These are phyloP conservation scores for Biston betularia DNA, from an alignment of 2,888 invertebrate species.

Conservation along the genomic window DNA sequence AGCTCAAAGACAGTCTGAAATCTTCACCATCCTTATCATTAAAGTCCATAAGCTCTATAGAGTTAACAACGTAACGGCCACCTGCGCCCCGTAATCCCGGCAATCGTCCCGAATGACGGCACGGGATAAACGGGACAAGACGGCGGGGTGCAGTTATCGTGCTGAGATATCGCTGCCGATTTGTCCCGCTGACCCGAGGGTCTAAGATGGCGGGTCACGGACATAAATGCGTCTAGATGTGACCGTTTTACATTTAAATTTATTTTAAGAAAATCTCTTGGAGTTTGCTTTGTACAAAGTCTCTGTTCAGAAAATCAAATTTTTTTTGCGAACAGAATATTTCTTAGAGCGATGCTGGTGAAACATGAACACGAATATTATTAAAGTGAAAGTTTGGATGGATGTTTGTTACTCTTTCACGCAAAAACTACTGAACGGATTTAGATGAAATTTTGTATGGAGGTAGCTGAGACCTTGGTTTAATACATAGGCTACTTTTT, in stretches of 20 bases:
- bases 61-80: constrained; percentile 29
- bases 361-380: too few species aligned
- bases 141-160: constrained; percentile 39
- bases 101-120: constrained; percentile 27
- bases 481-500: too few species aligned
- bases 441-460: too few species aligned
- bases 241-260: background rate
- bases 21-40: constrained; percentile 21
- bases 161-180: constrained; percentile 45
- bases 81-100: constrained; percentile 40
- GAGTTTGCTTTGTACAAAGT: background rate
- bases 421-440: too few species aligned
- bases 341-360: too few species aligned
- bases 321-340: too few species aligned
- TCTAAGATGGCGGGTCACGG: constrained; percentile 9
- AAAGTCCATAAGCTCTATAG: constrained; percentile 21
- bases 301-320: too few species aligned
- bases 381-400: too few species aligned
- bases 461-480: too few species aligned
- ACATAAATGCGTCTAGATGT: constrained; percentile 26
- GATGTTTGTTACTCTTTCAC: too few species aligned
- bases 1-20: background rate
- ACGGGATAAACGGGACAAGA: constrained; percentile 33
- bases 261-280: background rate
- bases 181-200: constrained; percentile 38